These are phyloP conservation scores for Melanocharis versteri DNA, from an alignment of 2,113 vertebrate genomes.

Conservation along the genomic window DNA sequence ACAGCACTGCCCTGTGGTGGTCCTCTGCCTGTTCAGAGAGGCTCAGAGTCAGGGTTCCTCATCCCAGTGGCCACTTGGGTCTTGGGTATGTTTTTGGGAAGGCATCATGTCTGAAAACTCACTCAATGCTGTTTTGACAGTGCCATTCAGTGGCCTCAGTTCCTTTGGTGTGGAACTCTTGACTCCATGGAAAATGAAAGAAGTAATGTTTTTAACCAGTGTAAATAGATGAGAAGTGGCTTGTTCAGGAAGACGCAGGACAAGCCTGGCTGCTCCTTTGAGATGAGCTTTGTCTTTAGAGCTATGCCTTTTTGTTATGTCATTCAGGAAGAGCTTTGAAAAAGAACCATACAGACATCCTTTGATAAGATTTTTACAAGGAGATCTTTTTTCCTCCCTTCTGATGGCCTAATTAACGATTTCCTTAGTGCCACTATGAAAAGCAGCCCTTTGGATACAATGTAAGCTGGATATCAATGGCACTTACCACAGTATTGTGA, in stretches of 20 bases:
- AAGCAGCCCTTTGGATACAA: slow-evolving; percentile 54
- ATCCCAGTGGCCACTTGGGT: background rate
- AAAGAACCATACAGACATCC: slow-evolving; percentile 26
- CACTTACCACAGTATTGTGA: slow-evolving; percentile 3
- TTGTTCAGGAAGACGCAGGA: background rate
- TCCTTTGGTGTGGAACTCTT: background rate
- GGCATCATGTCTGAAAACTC: background rate
- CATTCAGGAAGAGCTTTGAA: slow-evolving; percentile 50
- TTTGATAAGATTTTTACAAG: slow-evolving; percentile 60
- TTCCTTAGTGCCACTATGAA: slow-evolving; percentile 48
- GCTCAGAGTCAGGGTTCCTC: background rate
- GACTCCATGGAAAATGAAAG: background rate
- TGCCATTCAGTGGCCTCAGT: background rate
- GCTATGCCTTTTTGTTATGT: slow-evolving; percentile 24
- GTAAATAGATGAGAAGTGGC: slow-evolving; percentile 23
- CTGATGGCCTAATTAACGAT: slow-evolving; percentile 29
- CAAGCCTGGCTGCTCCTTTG: slow-evolving; percentile 24
- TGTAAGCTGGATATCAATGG: slow-evolving; percentile 40
- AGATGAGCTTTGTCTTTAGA: slow-evolving; percentile 37
- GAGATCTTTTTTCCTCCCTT: slow-evolving; percentile 4
- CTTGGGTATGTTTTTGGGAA: background rate
- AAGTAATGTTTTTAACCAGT: background rate
- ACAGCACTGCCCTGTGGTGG: background rate
- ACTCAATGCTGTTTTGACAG: background rate
- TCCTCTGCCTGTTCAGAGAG: background rate